These are phyloP conservation scores for Phasianus colchicus DNA, from an alignment of 2,113 vertebrate genomes.

Conservation along the genomic window DNA sequence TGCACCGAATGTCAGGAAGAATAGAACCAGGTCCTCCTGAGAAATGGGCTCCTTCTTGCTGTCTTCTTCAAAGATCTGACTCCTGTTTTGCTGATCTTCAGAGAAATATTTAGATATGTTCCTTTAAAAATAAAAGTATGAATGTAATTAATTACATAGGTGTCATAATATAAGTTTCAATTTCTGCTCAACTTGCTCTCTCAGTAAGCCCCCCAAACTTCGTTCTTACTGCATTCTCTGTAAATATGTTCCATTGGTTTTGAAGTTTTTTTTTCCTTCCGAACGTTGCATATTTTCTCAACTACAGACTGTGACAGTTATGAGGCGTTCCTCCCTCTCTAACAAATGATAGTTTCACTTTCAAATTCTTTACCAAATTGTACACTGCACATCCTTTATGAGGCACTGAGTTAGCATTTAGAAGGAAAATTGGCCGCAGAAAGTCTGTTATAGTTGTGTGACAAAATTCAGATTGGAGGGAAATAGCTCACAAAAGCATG, in stretches of 20 bases:
- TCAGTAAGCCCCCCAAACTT: background rate
- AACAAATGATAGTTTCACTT: slow-evolving; percentile 54
- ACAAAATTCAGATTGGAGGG: slow-evolving; percentile 67
- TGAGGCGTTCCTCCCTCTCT: slow-evolving; percentile 15
- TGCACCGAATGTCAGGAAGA: background rate
- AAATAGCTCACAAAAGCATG: slow-evolving; percentile 66
- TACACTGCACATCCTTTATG: slow-evolving; percentile 20
- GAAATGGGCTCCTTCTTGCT: background rate
- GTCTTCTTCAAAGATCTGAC: background rate
- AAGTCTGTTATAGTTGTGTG: slow-evolving; percentile 57
- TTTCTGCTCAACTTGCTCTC: background rate
- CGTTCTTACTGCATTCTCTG: background rate
- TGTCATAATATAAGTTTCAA: background rate
- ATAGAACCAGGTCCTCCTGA: background rate
- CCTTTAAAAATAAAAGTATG: background rate
- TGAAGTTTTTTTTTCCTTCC: background rate
- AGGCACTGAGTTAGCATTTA: slow-evolving; percentile 48
- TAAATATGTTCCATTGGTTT: background rate
- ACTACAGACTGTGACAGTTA: slow-evolving; percentile 38
- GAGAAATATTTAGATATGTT: background rate
- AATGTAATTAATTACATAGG: background rate
- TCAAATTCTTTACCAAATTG: slow-evolving; percentile 56
- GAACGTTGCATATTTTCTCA: background rate
- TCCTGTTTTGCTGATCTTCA: background rate
- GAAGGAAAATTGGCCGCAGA: background rate